These are phyloP conservation scores for Bilobella aurantiaca DNA, from an alignment of 1,140 invertebrate genomes.

Conservation along the genomic window DNA sequence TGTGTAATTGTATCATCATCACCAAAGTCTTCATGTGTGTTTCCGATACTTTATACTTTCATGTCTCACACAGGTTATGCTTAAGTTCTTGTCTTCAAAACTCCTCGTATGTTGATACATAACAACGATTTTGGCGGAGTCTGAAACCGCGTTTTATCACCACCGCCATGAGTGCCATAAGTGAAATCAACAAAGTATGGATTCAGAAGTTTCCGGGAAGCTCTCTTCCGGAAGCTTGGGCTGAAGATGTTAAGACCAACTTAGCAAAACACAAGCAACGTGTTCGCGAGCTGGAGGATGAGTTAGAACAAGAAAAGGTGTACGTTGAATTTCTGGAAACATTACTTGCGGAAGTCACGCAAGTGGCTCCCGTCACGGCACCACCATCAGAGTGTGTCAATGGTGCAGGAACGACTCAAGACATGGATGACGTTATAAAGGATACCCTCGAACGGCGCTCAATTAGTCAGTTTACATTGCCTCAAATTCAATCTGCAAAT, in stretches of 20 bases:
- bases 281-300: constrained; percentile 63
- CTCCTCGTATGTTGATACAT: no score
- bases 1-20: no score
- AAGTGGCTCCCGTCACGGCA: constrained; percentile 46
- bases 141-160: neutral
- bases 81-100: no score
- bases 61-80: no score
- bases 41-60: no score
- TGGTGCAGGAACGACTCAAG: constrained; percentile 33
- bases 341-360: constrained; percentile 66
- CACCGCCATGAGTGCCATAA: constrained; percentile 33
- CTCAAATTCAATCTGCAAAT: neutral
- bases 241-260: constrained; percentile 77
- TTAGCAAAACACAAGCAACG: constrained; percentile 70
- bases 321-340: constrained; percentile 80
- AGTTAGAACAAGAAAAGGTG: constrained; percentile 77
- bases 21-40: no score
- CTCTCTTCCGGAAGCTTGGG: constrained; percentile 76
- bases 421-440: constrained; percentile 35
- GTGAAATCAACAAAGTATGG: constrained; percentile 51
- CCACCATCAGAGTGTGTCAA: constrained; percentile 4
- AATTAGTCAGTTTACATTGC: neutral
- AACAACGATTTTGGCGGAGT: neutral
- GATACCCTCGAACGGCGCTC: constrained; percentile 40
- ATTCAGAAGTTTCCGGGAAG: constrained; percentile 74